Conservation (phyloP, 1,140 invertebrate species). For the Mycetomoellerius zeteki region DNA sequence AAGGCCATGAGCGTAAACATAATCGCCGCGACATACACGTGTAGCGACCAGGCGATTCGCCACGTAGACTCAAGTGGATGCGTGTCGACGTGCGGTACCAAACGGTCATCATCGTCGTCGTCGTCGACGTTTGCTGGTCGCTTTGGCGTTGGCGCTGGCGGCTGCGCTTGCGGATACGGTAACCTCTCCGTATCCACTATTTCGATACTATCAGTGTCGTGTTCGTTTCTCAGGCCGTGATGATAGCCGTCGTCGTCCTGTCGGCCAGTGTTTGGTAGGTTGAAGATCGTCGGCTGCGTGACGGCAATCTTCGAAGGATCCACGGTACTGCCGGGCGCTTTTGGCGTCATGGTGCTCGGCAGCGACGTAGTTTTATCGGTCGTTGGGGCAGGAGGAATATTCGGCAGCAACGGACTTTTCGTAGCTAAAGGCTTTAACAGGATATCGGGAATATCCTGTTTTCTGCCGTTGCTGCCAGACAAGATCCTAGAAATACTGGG, state of each 20-base stretch:
- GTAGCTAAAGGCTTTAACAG: constrained; percentile 90
- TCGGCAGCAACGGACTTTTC: constrained; percentile 84
- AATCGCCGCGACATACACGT: constrained; percentile 94
- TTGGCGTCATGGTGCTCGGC: constrained; percentile 37
- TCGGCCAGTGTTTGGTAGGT: constrained; percentile 82
- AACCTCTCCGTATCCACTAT: constrained; percentile 82
- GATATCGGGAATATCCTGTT: constrained; percentile 92
- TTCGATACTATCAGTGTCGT: constrained; percentile 81
- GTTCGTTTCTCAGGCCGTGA: constrained; percentile 76
- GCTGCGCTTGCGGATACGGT: constrained; percentile 83
- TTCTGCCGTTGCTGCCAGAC: constrained; percentile 93
- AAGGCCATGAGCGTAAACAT: constrained; percentile 93
- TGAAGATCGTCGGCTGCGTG: constrained; percentile 83
- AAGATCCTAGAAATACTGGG: constrained; percentile 93
- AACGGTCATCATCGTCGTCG: constrained; percentile 64
- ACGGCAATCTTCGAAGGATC: constrained; percentile 69
- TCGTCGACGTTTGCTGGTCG: constrained; percentile 75
- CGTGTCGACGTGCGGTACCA: constrained; percentile 76
- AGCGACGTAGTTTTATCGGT: constrained; percentile 75
- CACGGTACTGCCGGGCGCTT: constrained; percentile 41
- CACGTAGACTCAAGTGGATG: constrained; percentile 87
- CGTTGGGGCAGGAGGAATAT: constrained; percentile 72
- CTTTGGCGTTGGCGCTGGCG: constrained; percentile 79
- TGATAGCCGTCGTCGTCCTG: constrained; percentile 75
- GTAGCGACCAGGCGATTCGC: constrained; percentile 95